Percentiles rank a stretch among this genome's conserved stretches.
These are phyloP conservation scores for Conops quadrifasciatus DNA, from an alignment of 2,888 invertebrate species.

Conservation along the genomic window DNA sequence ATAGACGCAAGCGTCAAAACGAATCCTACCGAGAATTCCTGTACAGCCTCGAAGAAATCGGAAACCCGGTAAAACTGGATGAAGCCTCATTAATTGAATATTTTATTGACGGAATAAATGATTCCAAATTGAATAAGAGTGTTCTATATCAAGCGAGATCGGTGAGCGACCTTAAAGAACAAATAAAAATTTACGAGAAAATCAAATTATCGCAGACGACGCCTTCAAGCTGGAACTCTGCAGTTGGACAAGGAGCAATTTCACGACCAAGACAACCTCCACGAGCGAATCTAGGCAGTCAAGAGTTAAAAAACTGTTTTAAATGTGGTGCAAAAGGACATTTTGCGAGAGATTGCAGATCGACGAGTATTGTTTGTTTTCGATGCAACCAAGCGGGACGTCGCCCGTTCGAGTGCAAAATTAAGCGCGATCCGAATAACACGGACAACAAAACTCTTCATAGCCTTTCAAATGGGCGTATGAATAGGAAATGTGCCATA, in stretches of 20 bases:
- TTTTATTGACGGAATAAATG: conserved; percentile 33
- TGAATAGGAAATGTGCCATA: background rate
- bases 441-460: background rate
- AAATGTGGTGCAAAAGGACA: conserved; percentile 19
- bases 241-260: background rate
- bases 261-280: background rate
- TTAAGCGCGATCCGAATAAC: background rate
- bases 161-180: conserved; percentile 21
- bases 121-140: conserved; percentile 25
- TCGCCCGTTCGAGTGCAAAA: conserved; percentile 25
- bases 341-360: conserved; percentile 14
- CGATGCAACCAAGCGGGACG: conserved; percentile 20
- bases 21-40: background rate
- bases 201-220: conserved; percentile 3
- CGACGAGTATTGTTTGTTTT: conserved; percentile 3
- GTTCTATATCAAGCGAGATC: conserved; percentile 29
- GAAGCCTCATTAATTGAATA: background rate
- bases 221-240: background rate
- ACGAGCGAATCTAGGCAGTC: background rate
- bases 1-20: background rate
- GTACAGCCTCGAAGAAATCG: background rate
- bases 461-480: background rate
- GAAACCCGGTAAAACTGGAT: background rate
- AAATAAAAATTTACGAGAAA: conserved; percentile 33
- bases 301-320: conserved; percentile 5